Evolutionary conservation across 1,140 invertebrate genomes (phyloP).

Genomic region (Zaprionus taronus): DNA sequence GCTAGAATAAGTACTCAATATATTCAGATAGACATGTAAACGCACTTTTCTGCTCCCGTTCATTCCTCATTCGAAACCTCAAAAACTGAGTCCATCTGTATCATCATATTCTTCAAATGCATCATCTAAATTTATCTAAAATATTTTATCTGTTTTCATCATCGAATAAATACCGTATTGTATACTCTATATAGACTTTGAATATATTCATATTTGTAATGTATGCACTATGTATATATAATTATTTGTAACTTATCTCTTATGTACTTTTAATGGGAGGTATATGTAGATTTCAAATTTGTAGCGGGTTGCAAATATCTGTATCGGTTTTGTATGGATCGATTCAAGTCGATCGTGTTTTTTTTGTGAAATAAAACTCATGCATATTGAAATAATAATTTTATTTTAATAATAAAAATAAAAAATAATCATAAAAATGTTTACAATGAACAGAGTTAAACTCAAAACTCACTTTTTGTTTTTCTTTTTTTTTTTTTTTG

Average conservation of each 20-base stretch:
- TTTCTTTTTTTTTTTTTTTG: slow-evolving; percentile 56
- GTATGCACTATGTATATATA: slow-evolving; percentile 18
- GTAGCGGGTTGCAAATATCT: slow-evolving; percentile 81
- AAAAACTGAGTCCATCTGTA: slow-evolving; percentile 69
- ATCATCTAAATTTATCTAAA: slow-evolving; percentile 74
- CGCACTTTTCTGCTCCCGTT: slow-evolving; percentile 49
- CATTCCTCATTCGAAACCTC: slow-evolving; percentile 57
- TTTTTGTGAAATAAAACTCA: slow-evolving; percentile 66
- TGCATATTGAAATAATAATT: slow-evolving; percentile 81
- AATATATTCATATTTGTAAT: slow-evolving; percentile 50
- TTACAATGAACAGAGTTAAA: slow-evolving; percentile 82
- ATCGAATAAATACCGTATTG: slow-evolving; percentile 48
- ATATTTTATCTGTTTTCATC: slow-evolving; percentile 56
- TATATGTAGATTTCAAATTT: slow-evolving; percentile 83
- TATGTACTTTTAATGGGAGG: slow-evolving; percentile 71
- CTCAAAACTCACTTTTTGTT: slow-evolving; percentile 73
- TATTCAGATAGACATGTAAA: slow-evolving; percentile 52
- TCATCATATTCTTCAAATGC: slow-evolving; percentile 53
- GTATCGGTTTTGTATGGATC: slow-evolving; percentile 45
- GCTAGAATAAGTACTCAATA: slow-evolving; percentile 33
- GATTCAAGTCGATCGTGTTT: slow-evolving; percentile 9
- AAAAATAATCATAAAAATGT: slow-evolving; percentile 78
- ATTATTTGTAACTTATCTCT: slow-evolving; percentile 58
- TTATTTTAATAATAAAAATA: slow-evolving; percentile 82
- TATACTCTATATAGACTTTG: slow-evolving; percentile 67